These are phyloP conservation scores for Alexandromys fortis DNA, from an alignment of 2,113 vertebrate species.

Conservation along the genomic window DNA sequence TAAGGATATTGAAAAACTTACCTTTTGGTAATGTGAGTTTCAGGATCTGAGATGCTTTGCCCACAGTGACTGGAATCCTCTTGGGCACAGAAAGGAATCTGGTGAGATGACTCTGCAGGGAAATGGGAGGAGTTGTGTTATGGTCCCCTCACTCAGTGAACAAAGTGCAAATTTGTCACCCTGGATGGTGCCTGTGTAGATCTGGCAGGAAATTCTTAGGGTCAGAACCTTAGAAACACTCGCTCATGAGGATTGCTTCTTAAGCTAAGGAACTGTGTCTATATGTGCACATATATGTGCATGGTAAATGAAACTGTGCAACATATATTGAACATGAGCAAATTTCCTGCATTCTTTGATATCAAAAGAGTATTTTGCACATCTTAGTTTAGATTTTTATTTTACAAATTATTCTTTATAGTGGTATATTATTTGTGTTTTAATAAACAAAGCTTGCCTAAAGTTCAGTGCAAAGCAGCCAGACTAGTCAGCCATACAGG, in stretches of 20 bases:
- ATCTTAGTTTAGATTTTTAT: slow-evolving; percentile 23
- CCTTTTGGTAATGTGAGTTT: neutral
- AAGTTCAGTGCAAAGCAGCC: too few species aligned
- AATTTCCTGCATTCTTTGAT: neutral
- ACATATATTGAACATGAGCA: neutral
- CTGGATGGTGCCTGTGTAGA: neutral
- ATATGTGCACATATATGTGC: neutral
- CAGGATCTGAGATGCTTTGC: neutral
- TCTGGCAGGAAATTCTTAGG: neutral
- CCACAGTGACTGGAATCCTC: neutral
- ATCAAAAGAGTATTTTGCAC: neutral
- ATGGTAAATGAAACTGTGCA: neutral
- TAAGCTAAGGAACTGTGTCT: neutral
- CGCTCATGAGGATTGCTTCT: neutral
- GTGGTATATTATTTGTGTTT: too few species aligned
- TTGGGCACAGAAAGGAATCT: neutral
- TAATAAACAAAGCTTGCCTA: too few species aligned
- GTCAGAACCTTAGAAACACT: neutral
- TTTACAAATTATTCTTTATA: neutral
- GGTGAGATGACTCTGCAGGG: neutral
- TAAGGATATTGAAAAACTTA: neutral
- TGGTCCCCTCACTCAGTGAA: neutral
- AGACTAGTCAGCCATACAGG: too few species aligned
- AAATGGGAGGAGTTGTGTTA: neutral
- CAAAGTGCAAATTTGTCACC: neutral